A percentile compares a stretch with the other conserved stretches of the same genome.
These are phyloP conservation scores for Druon quercuslanigerum DNA, from an alignment of 1,140 invertebrate genomes.

Conservation along the genomic window DNA sequence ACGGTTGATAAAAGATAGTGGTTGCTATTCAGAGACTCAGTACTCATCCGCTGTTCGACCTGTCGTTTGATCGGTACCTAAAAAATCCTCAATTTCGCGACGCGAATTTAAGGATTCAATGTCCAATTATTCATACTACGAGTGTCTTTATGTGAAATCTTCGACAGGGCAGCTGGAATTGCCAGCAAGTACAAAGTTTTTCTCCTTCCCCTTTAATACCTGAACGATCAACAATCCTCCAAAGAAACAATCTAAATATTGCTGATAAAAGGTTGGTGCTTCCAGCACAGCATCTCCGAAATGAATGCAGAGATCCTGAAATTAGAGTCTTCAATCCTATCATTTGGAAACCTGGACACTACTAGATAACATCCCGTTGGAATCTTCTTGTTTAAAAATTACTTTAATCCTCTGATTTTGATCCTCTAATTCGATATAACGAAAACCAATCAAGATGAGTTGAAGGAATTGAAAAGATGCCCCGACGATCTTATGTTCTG, in stretches of 20 bases:
- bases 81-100: background rate
- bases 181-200: background rate
- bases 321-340: no score
- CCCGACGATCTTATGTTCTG: background rate
- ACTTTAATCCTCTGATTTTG: background rate
- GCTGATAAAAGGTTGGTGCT: no score
- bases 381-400: no score
- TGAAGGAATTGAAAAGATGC: background rate
- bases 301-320: background rate
- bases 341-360: no score
- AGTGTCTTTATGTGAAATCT: no score
- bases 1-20: conserved; percentile 75
- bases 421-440: background rate
- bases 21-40: conserved; percentile 65
- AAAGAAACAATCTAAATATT: background rate
- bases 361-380: no score
- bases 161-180: background rate
- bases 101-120: background rate
- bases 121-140: no score
- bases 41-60: conserved; percentile 60
- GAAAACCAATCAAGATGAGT: background rate
- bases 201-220: background rate
- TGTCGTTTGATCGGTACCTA: conserved; percentile 41
- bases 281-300: background rate
- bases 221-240: background rate